phyloP scores from a whole-genome alignment of 2,113 vertebrate species.

The Alouatta palliata region DNA sequence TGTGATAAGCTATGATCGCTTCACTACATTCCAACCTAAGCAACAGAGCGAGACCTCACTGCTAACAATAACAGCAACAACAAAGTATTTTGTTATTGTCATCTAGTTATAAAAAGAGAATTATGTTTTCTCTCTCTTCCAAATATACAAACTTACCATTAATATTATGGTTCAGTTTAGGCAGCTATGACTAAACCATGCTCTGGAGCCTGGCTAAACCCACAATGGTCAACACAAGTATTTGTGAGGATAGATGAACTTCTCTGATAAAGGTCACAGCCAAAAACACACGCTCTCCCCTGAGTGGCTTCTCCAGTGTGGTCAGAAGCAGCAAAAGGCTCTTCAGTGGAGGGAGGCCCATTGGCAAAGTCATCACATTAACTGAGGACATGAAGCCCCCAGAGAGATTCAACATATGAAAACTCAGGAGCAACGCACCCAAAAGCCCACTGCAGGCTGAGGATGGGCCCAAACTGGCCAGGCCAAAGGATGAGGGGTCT shows the following conservation, averaged over 20 bases:
- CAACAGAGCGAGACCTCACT: too few species aligned
- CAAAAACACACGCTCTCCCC: not conserved
- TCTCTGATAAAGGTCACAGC: conserved; percentile 25
- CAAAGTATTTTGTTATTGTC: not conserved
- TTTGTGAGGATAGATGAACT: not conserved
- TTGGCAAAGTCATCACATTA: not conserved
- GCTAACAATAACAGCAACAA: too few species aligned
- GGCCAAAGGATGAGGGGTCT: not conserved
- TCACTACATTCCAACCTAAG: too few species aligned
- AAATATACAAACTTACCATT: not conserved
- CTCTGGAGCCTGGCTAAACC: not conserved
- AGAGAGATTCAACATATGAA: not conserved
- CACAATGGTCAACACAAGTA: not conserved
- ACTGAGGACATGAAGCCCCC: not conserved
- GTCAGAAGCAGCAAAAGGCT: not conserved
- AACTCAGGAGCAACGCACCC: not conserved
- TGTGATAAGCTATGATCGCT: too few species aligned
- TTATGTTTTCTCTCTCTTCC: not conserved
- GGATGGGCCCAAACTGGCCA: not conserved
- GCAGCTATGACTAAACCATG: not conserved
- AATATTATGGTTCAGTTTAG: not conserved
- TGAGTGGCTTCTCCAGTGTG: not conserved
- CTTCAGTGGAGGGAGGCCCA: not conserved
- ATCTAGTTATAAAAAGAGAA: conserved; percentile 7
- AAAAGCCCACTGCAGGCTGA: not conserved